Conservation (phyloP, 2,113 vertebrate species). For the Protobothrops flavoviridis region DNA sequence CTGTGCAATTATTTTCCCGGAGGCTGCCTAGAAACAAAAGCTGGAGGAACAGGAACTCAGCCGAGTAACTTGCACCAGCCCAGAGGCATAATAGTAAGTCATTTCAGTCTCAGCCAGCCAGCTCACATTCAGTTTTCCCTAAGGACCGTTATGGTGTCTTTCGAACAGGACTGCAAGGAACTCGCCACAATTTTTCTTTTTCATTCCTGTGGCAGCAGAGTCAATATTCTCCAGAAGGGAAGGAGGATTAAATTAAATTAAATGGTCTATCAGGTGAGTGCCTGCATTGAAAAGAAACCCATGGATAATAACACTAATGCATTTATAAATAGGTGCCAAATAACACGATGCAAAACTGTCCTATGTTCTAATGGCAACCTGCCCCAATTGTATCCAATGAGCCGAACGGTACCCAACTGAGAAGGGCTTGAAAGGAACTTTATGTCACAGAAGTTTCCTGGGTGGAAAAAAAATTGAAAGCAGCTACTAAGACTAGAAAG, state of each 20-base stretch:
- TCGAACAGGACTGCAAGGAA: not conserved
- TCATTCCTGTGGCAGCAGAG: conserved; percentile 1
- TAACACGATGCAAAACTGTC: not conserved
- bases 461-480: not conserved
- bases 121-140: conserved; percentile 5
- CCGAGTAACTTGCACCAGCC: conserved; percentile 22
- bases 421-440: not conserved
- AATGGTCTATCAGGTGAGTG: not conserved
- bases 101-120: conserved; percentile 12
- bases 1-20: conserved; percentile 16
- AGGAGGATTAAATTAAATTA: conserved; percentile 20
- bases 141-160: conserved; percentile 8
- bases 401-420: too few species aligned
- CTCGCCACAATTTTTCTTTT: conserved; percentile 7
- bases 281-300: conserved; percentile 3
- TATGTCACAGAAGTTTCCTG: not conserved
- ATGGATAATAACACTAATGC: not conserved
- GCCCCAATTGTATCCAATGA: not conserved
- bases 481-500: too few species aligned
- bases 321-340: not conserved
- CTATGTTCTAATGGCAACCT: not conserved
- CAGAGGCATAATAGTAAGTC: conserved; percentile 16
- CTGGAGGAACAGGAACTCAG: conserved; percentile 4
- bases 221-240: conserved; percentile 14
- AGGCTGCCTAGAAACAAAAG: conserved; percentile 25